phyloP scores from a whole-genome alignment of 2,797 vertebrate species.

The Spinibarbus caldwelli region DNA sequence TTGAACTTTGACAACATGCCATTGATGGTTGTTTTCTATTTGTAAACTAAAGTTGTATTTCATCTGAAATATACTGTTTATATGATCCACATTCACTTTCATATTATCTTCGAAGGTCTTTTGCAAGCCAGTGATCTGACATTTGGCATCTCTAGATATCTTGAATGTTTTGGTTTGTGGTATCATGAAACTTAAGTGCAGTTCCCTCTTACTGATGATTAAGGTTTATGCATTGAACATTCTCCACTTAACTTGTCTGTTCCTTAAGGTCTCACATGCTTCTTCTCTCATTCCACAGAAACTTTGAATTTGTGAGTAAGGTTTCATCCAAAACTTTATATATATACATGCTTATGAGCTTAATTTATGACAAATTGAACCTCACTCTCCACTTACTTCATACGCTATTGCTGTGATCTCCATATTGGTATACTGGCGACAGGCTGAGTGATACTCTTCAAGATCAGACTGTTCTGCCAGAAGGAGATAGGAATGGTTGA shows the following conservation, averaged over 20 bases:
- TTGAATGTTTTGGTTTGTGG: not conserved
- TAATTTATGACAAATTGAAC: not conserved
- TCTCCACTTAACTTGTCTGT: not conserved
- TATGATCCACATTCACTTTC: not conserved
- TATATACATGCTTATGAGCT: not conserved
- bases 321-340: not conserved
- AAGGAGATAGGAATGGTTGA: slow-evolving; percentile 76
- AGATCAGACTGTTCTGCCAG: slow-evolving; percentile 58
- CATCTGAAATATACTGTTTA: not conserved
- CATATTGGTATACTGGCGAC: slow-evolving; percentile 71
- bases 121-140: not conserved
- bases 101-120: not conserved
- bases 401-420: slow-evolving; percentile 17
- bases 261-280: not conserved
- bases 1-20: not conserved
- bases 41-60: not conserved
- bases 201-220: not conserved
- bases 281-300: not conserved
- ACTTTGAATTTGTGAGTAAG: not conserved
- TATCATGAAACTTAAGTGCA: not conserved
- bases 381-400: slow-evolving; percentile 19
- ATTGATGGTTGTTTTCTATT: not conserved
- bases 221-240: not conserved
- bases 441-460: slow-evolving; percentile 36
- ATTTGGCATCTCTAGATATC: not conserved